Conservation (phyloP, 2,797 vertebrate genomes). For the Sebastes steindachneri region DNA sequence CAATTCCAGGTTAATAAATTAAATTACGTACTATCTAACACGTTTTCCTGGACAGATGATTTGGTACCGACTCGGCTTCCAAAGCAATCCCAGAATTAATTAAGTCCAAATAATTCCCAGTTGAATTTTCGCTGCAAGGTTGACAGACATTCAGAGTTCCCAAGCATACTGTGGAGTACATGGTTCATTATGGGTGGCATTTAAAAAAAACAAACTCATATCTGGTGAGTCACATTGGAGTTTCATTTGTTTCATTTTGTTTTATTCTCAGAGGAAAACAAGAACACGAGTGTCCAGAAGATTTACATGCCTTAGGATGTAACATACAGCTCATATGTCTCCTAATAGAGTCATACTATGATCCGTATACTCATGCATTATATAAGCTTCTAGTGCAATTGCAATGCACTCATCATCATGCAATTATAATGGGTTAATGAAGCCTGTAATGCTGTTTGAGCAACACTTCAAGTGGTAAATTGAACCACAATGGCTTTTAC, state of each 20-base stretch:
- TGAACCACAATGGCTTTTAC: constrained; percentile 45
- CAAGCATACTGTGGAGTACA: constrained; percentile 2
- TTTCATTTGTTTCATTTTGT: constrained; percentile 34
- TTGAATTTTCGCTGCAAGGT: background rate
- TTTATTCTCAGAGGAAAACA: constrained; percentile 18
- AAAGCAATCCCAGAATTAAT: constrained; percentile 35
- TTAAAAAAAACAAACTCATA: background rate
- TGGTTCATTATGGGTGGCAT: constrained; percentile 48
- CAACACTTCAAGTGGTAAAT: constrained; percentile 64
- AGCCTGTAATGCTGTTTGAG: constrained; percentile 68
- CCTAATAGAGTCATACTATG: background rate
- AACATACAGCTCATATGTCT: background rate
- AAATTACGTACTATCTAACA: constrained; percentile 8
- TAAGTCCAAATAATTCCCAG: constrained; percentile 33
- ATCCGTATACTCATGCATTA: constrained; percentile 26
- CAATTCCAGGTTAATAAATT: constrained; percentile 7
- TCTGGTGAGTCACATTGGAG: background rate
- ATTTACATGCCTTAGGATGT: background rate
- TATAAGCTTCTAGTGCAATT: constrained; percentile 40
- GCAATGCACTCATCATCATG: constrained; percentile 45
- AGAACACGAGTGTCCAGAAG: background rate
- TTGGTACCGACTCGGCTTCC: background rate
- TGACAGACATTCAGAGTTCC: constrained; percentile 11
- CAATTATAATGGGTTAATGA: constrained; percentile 68
- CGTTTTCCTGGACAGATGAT: constrained; percentile 16